These are phyloP conservation scores for Amblyraja radiata DNA, from an alignment of 2,797 vertebrate species.

Conservation along the genomic window DNA sequence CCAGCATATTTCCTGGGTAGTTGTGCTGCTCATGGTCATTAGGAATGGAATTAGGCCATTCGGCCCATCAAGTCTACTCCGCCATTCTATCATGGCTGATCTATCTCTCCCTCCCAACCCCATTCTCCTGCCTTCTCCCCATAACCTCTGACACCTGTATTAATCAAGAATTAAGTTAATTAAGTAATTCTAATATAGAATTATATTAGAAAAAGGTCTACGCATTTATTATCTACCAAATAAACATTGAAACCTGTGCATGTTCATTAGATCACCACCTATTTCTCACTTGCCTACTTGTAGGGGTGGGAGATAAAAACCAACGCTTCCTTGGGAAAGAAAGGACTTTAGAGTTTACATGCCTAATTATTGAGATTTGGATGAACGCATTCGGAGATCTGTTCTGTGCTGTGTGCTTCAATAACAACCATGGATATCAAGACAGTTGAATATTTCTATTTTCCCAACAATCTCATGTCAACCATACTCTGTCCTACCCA, in stretches of 20 bases:
- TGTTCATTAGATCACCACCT: neutral
- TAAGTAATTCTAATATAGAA: neutral
- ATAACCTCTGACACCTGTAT: too few relatives aligned
- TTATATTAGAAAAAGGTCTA: neutral
- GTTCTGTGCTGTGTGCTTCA: neutral
- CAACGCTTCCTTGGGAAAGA: neutral
- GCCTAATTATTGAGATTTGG: neutral
- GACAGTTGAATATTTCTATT: neutral
- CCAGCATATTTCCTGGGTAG: neutral
- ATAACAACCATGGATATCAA: neutral
- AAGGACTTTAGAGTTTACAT: neutral
- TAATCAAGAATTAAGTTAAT: too few relatives aligned
- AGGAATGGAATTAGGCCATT: too few relatives aligned
- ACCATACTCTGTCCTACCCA: neutral
- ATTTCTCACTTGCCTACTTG: neutral
- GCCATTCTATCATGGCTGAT: too few relatives aligned
- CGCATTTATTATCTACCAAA: neutral
- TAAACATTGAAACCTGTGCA: neutral
- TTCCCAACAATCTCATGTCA: neutral
- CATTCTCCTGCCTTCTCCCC: too few relatives aligned
- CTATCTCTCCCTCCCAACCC: too few relatives aligned
- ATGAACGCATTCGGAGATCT: neutral
- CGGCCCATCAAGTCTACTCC: too few relatives aligned
- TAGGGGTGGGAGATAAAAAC: neutral
- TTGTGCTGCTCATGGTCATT: neutral